These are phyloP conservation scores for Nixonia krombeini DNA, from an alignment of 1,140 invertebrate species.

Conservation along the genomic window DNA sequence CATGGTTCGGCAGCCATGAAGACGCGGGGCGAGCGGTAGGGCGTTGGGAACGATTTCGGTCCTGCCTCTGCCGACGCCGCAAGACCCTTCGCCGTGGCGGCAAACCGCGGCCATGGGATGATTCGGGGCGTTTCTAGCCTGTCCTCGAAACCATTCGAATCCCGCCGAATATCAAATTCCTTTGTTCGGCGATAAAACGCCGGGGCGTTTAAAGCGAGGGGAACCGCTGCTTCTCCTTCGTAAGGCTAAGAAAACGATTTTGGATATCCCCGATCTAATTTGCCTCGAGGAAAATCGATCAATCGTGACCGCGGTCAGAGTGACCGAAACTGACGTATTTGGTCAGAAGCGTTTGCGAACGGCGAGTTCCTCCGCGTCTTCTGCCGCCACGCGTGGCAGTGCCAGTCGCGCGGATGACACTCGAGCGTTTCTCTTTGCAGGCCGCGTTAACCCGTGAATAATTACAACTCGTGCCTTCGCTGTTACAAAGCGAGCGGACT, in stretches of 20 bases:
- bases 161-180: slow-evolving; percentile 38
- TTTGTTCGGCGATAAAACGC: slow-evolving; percentile 34
- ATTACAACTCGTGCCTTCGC: slow-evolving; percentile 53
- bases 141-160: slow-evolving; percentile 47
- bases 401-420: slow-evolving; percentile 33
- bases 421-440: slow-evolving; percentile 37
- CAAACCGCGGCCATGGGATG: slow-evolving; percentile 44
- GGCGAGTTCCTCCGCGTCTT: too few relatives aligned
- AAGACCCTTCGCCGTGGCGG: slow-evolving; percentile 56
- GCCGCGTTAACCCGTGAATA: slow-evolving; percentile 52
- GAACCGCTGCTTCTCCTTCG: too few relatives aligned
- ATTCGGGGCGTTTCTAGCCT: slow-evolving; percentile 58
- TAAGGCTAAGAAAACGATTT: too few relatives aligned
- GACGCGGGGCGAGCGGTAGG: slow-evolving; percentile 45
- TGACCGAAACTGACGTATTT: too few relatives aligned
- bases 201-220: too few relatives aligned
- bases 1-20: slow-evolving; percentile 52
- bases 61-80: slow-evolving; percentile 49
- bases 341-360: too few relatives aligned
- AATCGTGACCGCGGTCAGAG: too few relatives aligned
- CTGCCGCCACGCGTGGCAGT: slow-evolving; percentile 8
- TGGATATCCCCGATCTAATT: too few relatives aligned
- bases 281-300: too few relatives aligned
- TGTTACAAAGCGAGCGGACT: slow-evolving; percentile 17
- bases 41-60: slow-evolving; percentile 54